Evolutionary conservation across 2,888 invertebrate genomes (phyloP).

Genomic region (Serrognathus titanus): DNA sequence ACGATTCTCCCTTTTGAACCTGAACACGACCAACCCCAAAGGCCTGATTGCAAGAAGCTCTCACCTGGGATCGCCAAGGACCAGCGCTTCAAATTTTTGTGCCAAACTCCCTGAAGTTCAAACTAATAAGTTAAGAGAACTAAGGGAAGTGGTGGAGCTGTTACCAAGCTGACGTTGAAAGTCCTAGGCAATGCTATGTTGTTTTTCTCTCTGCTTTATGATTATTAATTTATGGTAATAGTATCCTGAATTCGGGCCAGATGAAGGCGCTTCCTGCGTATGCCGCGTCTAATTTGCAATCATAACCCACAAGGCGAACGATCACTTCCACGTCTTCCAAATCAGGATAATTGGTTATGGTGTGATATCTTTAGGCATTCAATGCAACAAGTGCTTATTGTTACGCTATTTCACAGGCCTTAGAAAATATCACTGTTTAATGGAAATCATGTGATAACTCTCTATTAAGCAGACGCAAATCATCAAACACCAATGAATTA

Average conservation of each 20-base stretch:
- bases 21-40: conserved; percentile 87
- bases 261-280: conserved; percentile 96
- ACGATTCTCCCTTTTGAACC: conserved; percentile 80
- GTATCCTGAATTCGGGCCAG: conserved; percentile 91
- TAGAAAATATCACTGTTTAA: no score
- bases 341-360: conserved; percentile 77
- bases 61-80: conserved; percentile 79
- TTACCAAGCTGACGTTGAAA: conserved; percentile 96
- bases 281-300: conserved; percentile 97
- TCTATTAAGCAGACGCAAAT: no score
- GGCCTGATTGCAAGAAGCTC: conserved; percentile 86
- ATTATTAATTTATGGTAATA: neutral
- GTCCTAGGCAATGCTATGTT: conserved; percentile 91
- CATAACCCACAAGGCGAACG: conserved; percentile 94
- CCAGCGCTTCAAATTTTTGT: conserved; percentile 83
- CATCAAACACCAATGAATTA: no score
- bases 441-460: no score
- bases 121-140: neutral
- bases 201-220: conserved; percentile 78
- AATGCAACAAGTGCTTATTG: no score
- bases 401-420: no score
- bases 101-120: conserved; percentile 77
- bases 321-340: conserved; percentile 88
- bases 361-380: conserved; percentile 91
- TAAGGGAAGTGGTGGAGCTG: neutral